phyloP scores from a whole-genome alignment of 64 coral and sea anemone species.

The Platygyra sinensis region DNA sequence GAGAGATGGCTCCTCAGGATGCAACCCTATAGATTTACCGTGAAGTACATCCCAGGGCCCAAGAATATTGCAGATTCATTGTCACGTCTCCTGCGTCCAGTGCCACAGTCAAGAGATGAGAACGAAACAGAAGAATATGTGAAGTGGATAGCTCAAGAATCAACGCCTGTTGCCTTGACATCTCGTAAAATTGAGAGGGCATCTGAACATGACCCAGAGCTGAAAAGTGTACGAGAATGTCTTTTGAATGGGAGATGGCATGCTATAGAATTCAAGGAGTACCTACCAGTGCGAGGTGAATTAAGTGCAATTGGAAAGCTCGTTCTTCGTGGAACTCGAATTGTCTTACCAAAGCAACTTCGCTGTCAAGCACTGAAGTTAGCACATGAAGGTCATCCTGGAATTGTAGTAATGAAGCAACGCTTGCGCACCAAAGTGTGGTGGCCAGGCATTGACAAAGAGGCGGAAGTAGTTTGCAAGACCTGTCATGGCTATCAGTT shows the following conservation, averaged over 20 bases:
- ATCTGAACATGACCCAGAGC: conserved; percentile 24
- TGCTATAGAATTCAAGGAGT: neutral
- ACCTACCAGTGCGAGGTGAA: neutral
- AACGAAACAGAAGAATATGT: neutral
- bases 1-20: conserved; percentile 45
- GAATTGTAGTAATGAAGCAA: no score
- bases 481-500: no score
- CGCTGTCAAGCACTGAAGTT: no score
- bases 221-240: conserved; percentile 21
- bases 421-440: no score
- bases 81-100: conserved; percentile 5
- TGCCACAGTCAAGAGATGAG: neutral
- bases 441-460: no score
- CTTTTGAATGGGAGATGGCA: conserved; percentile 7
- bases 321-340: no score
- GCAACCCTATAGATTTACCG: conserved; percentile 30
- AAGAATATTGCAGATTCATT: conserved; percentile 35
- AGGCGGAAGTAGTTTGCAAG: no score
- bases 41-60: conserved; percentile 31
- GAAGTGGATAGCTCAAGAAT: neutral
- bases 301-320: no score
- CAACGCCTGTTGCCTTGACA: conserved; percentile 3
- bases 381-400: no score
- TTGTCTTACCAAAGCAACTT: no score
- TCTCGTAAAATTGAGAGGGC: conserved; percentile 22